Conservation (phyloP, 2,113 vertebrate species). For the Garra rufa region DNA sequence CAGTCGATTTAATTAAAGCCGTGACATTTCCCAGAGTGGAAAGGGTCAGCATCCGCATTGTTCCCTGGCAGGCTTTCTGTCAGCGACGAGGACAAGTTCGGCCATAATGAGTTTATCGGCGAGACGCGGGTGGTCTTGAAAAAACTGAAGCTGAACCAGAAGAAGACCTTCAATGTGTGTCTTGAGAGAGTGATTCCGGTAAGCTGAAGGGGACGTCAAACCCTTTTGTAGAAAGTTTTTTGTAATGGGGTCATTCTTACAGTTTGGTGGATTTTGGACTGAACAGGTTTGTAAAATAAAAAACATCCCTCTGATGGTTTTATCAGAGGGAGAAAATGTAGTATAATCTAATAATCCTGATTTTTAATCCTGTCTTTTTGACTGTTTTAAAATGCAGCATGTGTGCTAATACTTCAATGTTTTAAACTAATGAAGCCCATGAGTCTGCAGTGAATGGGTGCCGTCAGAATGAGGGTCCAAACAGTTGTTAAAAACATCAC, state of each 20-base stretch:
- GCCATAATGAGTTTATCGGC: constrained; percentile 97
- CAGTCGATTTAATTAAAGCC: constrained; percentile 39
- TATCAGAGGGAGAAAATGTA: not conserved
- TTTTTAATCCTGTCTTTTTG: not conserved
- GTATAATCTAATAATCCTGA: not conserved
- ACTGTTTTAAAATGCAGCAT: not conserved
- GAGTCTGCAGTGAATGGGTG: not conserved
- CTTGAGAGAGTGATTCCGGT: constrained; percentile 93
- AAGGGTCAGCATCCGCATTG: constrained; percentile 29
- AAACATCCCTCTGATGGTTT: not conserved
- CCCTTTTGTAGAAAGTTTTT: not conserved
- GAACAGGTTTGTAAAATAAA: not conserved
- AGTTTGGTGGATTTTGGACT: not conserved
- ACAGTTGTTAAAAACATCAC: not conserved
- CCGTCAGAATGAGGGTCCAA: not conserved
- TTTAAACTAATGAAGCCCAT: not conserved
- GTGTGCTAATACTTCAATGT: too few species aligned
- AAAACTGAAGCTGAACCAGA: constrained; percentile 93
- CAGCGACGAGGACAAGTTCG: constrained; percentile 97
- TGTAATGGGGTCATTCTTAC: not conserved
- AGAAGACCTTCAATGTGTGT: constrained; percentile 95
- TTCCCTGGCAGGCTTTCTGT: constrained; percentile 85
- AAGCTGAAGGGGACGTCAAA: constrained; percentile 57
- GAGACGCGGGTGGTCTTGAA: constrained; percentile 95
- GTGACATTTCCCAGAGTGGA: constrained; percentile 44